phyloP scores from a whole-genome alignment of 2,113 vertebrate species.

The Stercorarius parasiticus region DNA sequence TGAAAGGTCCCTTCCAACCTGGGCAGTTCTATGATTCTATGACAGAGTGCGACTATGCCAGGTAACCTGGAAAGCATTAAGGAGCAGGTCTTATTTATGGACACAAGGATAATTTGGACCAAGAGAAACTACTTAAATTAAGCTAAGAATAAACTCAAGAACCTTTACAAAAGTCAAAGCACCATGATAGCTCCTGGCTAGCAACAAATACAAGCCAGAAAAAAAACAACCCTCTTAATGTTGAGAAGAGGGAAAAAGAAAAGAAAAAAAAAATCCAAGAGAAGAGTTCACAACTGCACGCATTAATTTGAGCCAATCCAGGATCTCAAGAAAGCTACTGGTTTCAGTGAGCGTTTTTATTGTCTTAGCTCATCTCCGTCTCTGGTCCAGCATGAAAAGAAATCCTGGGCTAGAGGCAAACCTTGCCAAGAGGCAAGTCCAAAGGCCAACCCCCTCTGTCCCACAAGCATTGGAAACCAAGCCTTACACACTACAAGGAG shows the following conservation, averaged over 20 bases:
- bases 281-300: neutral
- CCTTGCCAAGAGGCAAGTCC: neutral
- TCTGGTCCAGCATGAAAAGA: neutral
- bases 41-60: neutral
- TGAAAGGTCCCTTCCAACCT: no score
- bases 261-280: no score
- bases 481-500: neutral
- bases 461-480: neutral
- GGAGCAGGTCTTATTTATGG: neutral
- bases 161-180: neutral
- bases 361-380: neutral
- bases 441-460: neutral
- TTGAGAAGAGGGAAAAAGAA: neutral
- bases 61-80: neutral
- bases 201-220: neutral
- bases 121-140: neutral
- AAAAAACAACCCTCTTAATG: rapidly evolving
- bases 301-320: rapidly evolving
- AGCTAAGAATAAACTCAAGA: neutral
- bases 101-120: neutral
- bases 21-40: no score
- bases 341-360: rapidly evolving
- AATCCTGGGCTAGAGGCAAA: neutral
- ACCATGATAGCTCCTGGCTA: neutral
- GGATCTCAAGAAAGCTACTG: neutral